Evolutionary conservation across 2,797 vertebrate genomes (phyloP), one percentile per base, ranked within the genome.

Genomic region (Malurus leucopterus): DNA sequence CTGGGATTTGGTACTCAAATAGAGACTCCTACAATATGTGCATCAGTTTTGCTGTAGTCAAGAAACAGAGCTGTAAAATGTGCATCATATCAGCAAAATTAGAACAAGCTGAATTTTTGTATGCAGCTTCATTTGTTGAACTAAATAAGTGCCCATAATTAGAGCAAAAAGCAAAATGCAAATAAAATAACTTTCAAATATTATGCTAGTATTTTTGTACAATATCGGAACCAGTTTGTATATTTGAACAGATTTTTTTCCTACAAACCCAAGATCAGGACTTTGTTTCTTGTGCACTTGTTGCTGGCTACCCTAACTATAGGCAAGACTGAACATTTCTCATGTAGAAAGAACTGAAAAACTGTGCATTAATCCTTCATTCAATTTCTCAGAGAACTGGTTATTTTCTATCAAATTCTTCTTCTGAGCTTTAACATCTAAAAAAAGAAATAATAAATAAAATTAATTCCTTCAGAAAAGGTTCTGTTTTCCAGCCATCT

Each of bases 1-100:
- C 80, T 95, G 94, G 83, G 89, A 94, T 94, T 93, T 93, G 83
- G 80, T 92, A 96, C 96, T 94, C 90, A 95, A 91, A 94, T 95
- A 94, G 78, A 94, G 84, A 90, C 26, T 84, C 43, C 78, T 87
- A 57, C 75, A 91, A 70, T 55, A 77, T 5, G 3, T 77, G 49
- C 84, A 82, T 76, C 92, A 79, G 73, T 79, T 90, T 88, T 90
- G 49, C 83, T 65, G 40, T 59, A 91, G 86, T 69, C 68, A 83
- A 94, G 91, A 93, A 92, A 89, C 63, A 75, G 1, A 88, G 81
- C 73, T 77, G 79, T 59, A 93, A 78, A 91, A 87, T 64, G 12
- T 55, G 10, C 2, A 3, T 46, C 82, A 82, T 20, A 65, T 38
- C 21, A 92, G 50, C 65, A 91, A 73, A 91, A 89, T 73, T 44